Percentiles rank a stretch among this genome's conserved stretches.
Conservation (phyloP, 2,797 vertebrate genomes). For the Xenops minutus region DNA sequence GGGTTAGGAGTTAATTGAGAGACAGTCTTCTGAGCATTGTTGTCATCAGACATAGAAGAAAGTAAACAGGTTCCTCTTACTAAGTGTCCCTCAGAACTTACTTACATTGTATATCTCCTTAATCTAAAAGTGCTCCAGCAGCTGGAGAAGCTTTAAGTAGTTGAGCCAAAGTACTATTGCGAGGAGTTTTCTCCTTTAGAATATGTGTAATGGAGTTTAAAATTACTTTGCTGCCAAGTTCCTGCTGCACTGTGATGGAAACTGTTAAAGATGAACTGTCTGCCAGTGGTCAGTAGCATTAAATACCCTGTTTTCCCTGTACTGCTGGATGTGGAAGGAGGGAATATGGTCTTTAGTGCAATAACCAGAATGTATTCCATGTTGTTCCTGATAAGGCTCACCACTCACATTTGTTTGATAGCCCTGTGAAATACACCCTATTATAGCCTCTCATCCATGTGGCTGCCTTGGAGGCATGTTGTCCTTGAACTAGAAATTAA, state of each 20-base stretch:
- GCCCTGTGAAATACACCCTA: background rate
- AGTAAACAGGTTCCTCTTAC: background rate
- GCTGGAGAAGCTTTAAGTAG: background rate
- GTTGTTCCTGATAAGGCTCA: background rate
- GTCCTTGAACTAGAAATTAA: background rate
- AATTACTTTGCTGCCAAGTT: background rate
- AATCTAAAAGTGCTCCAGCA: background rate
- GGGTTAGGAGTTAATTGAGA: background rate
- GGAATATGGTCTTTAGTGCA: background rate
- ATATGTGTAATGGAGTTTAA: background rate
- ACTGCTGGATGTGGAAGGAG: background rate
- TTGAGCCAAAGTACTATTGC: background rate
- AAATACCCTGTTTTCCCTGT: background rate
- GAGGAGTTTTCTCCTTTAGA: background rate
- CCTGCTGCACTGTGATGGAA: background rate
- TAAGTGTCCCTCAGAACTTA: background rate
- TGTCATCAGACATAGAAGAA: background rate
- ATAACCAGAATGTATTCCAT: background rate
- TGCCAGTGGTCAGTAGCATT: background rate
- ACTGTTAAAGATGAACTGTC: background rate
- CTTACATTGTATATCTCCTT: background rate
- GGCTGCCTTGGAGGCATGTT: background rate
- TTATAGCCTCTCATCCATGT: background rate
- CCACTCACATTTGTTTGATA: background rate
- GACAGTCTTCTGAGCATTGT: background rate